A percentile compares a stretch with the other conserved stretches of the same genome.
These are phyloP conservation scores for Kryptolebias ocellatus DNA, from an alignment of 2,797 vertebrate genomes.

Conservation along the genomic window DNA sequence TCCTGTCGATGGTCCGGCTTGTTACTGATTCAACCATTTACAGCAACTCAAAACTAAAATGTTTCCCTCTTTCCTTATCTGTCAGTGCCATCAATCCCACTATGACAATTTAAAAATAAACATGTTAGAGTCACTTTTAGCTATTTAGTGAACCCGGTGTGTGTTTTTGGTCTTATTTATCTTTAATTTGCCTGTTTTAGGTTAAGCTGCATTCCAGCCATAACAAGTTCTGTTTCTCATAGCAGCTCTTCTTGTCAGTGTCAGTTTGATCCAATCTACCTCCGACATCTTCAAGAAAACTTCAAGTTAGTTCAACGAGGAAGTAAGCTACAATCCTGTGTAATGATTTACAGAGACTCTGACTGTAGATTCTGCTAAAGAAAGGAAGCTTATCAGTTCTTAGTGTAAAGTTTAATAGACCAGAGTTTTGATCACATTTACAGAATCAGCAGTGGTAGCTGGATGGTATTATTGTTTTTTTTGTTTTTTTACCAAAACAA, in stretches of 20 bases:
- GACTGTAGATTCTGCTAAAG: neutral
- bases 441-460: neutral
- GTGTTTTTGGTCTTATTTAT: no score
- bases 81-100: neutral
- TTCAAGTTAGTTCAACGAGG: slow-evolving; percentile 4
- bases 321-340: neutral
- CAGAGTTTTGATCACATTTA: neutral
- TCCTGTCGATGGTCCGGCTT: neutral
- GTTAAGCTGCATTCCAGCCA: neutral
- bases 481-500: no score
- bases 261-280: neutral
- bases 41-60: no score
- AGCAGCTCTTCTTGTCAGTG: neutral
- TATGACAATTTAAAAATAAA: neutral
- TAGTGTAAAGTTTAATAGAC: no score
- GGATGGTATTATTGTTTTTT: no score
- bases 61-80: neutral
- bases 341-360: slow-evolving; percentile 24
- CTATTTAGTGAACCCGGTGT: no score
- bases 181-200: neutral
- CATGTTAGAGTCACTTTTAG: no score
- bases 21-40: neutral
- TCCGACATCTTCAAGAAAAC: slow-evolving; percentile 5
- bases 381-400: neutral
- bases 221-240: neutral